Percentiles rank a stretch among this genome's conserved stretches.
phyloP scores from a whole-genome alignment of 2,797 vertebrate species.

The Lacerta agilis region DNA sequence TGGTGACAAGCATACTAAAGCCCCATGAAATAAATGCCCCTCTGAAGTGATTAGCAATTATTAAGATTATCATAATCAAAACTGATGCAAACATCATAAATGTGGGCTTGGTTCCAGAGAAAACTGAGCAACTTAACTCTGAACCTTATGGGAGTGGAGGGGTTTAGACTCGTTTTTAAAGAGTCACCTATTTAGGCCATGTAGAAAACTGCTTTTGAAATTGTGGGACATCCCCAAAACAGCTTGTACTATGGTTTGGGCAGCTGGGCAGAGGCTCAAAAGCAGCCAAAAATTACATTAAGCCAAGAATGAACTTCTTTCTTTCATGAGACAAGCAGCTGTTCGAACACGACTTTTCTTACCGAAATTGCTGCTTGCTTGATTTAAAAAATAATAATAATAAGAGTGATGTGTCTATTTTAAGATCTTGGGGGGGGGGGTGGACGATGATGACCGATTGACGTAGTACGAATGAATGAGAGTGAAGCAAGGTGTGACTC shows the following conservation, averaged over 20 bases:
- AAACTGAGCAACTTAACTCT: not conserved
- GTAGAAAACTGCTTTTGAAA: not conserved
- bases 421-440: conserved; percentile 1
- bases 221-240: no score
- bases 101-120: not conserved
- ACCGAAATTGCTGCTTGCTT: not conserved
- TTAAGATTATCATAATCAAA: not conserved
- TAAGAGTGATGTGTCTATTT: not conserved
- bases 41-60: not conserved
- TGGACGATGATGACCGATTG: not conserved
- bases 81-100: not conserved
- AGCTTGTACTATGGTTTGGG: not conserved
- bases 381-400: not conserved
- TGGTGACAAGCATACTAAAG: not conserved
- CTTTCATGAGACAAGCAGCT: not conserved
- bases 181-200: not conserved
- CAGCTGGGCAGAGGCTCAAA: not conserved
- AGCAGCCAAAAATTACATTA: not conserved
- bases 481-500: not conserved
- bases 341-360: not conserved
- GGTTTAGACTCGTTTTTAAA: not conserved
- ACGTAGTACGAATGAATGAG: not conserved
- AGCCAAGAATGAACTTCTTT: not conserved
- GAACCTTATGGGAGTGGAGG: not conserved
- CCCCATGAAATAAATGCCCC: not conserved